Evolutionary conservation across 2,113 vertebrate species (phyloP), one percentile per base, ranked within the genome.

Genomic region (Ardeotis arabs): DNA sequence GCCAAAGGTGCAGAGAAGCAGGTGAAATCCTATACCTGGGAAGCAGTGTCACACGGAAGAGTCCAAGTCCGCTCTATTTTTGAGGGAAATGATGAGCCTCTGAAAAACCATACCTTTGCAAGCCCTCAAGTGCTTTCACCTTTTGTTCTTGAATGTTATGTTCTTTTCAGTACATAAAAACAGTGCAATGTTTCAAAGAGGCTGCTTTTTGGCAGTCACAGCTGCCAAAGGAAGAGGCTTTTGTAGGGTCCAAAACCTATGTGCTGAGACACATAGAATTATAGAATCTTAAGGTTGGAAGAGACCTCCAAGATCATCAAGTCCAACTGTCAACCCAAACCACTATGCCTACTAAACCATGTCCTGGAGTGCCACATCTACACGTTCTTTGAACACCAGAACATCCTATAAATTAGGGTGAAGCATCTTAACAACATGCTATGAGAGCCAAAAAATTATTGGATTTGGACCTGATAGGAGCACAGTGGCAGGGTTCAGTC

Each of bases 11-110:
- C 20, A 68, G 53, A 83, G 37, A 37, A 77, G 12, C 8, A 39
- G 9, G 33, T 29, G 31, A 59, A 75, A 64, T 39, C 39, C 6
- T 28, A 14, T 24, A 15, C 13, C 27, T 25, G 35, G 23, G 33
- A 69, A 75, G 37, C 50, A 69, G 28, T 9, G 11, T 29, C 24
- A 78, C 4, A 5, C 11, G 25, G 24, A 22, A 64, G 21, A 69
- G 9, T 4, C 2, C 22, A 47, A 6, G 9, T 28, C 20, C 1
- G 1, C 5, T 16, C 37, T 37, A 33, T 10, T 69, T 66, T 27
- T 69, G 16, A 70, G 17, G 6, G 39, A 91, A 56, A 50, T 37
- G 10, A 6, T 41, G 24, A 73, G 6, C 24, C 7, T 64, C 19
- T 59, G 22, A 47, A 63, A 83, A 84, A 49, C 4, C 11, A 33